Evolutionary conservation across 2,888 invertebrate genomes (phyloP).

Genomic region (Diaprepes abbreviatus): DNA sequence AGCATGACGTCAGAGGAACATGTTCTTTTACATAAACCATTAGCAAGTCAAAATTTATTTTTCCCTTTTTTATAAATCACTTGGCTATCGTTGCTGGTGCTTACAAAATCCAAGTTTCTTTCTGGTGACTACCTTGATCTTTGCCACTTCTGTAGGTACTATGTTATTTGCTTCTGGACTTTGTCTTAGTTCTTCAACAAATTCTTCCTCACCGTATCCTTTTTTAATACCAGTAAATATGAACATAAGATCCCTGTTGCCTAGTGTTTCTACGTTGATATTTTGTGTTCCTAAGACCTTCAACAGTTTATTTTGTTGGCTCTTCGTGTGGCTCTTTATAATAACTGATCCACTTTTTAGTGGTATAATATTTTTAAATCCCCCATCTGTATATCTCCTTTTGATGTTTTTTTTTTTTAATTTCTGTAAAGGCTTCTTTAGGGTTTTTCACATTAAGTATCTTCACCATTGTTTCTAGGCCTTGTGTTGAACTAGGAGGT

Average conservation of each 20-base stretch:
- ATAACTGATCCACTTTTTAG: background rate
- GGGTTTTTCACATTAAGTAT: background rate
- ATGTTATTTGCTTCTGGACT: background rate
- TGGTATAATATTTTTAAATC: constrained; percentile 1
- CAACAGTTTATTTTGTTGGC: background rate
- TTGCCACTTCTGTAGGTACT: background rate
- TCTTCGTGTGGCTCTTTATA: background rate
- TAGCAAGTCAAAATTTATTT: background rate
- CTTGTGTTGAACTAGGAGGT: background rate
- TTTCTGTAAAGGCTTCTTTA: background rate
- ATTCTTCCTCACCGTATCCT: background rate
- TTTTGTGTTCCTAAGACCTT: background rate
- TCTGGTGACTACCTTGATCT: background rate
- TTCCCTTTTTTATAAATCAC: background rate
- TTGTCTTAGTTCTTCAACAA: background rate
- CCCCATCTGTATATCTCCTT: background rate
- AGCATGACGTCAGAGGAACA: background rate
- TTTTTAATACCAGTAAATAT: constrained; percentile 3
- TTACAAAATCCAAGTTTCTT: constrained; percentile 8
- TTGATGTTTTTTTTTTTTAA: background rate
- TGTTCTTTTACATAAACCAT: background rate
- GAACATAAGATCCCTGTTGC: background rate
- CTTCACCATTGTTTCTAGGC: background rate
- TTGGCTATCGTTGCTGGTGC: background rate
- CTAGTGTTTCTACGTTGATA: background rate